Evolutionary conservation across 2,888 invertebrate species (phyloP).

Genomic region (Teleiodes luculella): DNA sequence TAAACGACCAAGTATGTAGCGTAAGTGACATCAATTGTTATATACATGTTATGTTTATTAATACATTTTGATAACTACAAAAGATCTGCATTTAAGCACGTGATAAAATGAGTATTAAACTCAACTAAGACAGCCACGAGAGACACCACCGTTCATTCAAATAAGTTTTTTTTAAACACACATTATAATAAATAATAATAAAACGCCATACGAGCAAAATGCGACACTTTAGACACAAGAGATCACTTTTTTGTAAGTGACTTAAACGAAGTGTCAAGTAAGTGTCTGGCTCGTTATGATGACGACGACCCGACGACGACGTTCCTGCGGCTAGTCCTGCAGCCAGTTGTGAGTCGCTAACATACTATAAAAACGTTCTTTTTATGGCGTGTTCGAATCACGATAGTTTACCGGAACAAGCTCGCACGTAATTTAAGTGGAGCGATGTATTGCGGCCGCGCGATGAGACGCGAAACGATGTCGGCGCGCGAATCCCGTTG

Average conservation of each 20-base stretch:
- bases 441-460: slow-evolving; percentile 73
- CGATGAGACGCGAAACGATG: slow-evolving; percentile 74
- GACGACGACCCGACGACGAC: not conserved
- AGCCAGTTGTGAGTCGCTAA: slow-evolving; percentile 34
- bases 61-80: too few relatives aligned
- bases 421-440: slow-evolving; percentile 70
- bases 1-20: too few relatives aligned
- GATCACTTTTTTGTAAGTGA: slow-evolving; percentile 16
- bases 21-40: too few relatives aligned
- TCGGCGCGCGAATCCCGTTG: slow-evolving; percentile 72
- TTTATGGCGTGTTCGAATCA: slow-evolving; percentile 46
- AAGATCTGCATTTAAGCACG: too few relatives aligned
- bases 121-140: too few relatives aligned
- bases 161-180: too few relatives aligned
- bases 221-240: too few relatives aligned
- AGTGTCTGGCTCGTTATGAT: slow-evolving; percentile 7
- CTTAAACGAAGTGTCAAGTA: slow-evolving; percentile 20
- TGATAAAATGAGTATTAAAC: too few relatives aligned
- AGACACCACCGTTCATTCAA: too few relatives aligned
- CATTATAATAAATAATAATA: too few relatives aligned
- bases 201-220: too few relatives aligned
- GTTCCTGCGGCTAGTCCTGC: slow-evolving; percentile 5
- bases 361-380: slow-evolving; percentile 35
- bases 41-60: too few relatives aligned
- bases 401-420: slow-evolving; percentile 68